phyloP scores from a whole-genome alignment of 2,888 invertebrate species.

The Urechis unicinctus region DNA sequence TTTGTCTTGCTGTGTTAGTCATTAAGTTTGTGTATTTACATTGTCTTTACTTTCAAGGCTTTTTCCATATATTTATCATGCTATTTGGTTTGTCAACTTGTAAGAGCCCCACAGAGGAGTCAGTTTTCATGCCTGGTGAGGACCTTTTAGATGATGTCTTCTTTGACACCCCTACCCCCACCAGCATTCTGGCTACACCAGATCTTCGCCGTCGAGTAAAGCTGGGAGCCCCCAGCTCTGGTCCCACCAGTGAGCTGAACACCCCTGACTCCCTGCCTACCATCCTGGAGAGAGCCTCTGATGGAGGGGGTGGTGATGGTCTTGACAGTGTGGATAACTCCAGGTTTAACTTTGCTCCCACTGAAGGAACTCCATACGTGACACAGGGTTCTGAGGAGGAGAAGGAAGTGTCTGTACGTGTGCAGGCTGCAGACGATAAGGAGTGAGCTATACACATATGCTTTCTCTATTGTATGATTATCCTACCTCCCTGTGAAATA shows the following conservation, averaged over 20 bases:
- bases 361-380: not conserved
- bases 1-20: too few species aligned
- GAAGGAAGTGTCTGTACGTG: not conserved
- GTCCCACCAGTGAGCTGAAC: too few species aligned
- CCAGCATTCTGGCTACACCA: slow-evolving; percentile 60
- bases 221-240: not conserved
- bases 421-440: too few species aligned
- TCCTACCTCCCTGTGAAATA: not conserved
- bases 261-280: not conserved
- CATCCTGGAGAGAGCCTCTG: not conserved
- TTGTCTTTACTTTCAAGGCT: too few species aligned
- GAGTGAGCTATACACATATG: too few species aligned
- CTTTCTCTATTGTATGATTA: not conserved
- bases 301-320: too few species aligned
- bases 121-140: slow-evolving; percentile 12
- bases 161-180: slow-evolving; percentile 20
- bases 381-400: not conserved
- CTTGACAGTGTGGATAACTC: too few species aligned
- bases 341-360: not conserved
- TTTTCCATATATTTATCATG: too few species aligned
- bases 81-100: not conserved
- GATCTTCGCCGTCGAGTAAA: not conserved
- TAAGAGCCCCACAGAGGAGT: not conserved
- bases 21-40: too few species aligned
- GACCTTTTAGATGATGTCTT: slow-evolving; percentile 20